Percentiles rank a stretch among this genome's conserved stretches.
phyloP scores from a whole-genome alignment of 2,113 vertebrate genomes.

The Chinchilla lanigera region DNA sequence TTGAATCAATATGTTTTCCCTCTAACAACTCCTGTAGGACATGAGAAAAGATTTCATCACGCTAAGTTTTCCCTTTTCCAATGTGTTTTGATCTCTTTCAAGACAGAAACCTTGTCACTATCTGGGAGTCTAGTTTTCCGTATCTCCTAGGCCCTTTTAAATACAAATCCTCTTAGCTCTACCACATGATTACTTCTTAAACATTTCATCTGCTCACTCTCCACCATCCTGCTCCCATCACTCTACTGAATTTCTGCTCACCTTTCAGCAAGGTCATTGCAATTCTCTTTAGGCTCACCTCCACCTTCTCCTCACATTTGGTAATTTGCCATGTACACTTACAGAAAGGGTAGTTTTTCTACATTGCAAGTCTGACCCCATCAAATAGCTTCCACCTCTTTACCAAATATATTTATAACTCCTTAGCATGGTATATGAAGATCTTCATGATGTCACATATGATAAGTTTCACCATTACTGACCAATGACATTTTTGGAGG shows the following conservation, averaged over 20 bases:
- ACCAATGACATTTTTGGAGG: background rate
- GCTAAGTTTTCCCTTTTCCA: background rate
- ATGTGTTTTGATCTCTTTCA: background rate
- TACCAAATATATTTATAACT: slow-evolving; percentile 4
- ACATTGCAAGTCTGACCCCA: background rate
- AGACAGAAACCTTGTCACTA: background rate
- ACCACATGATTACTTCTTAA: background rate
- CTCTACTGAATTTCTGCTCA: background rate
- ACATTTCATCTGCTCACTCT: background rate
- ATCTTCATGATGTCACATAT: background rate
- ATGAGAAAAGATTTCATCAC: slow-evolving; percentile 1
- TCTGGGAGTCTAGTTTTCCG: background rate
- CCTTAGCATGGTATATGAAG: background rate
- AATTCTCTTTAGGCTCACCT: background rate
- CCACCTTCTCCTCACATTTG: background rate
- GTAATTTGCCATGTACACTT: background rate
- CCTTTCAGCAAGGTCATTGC: background rate
- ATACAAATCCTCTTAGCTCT: background rate
- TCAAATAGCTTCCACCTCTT: background rate
- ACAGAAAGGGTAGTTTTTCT: background rate
- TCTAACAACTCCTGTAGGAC: background rate
- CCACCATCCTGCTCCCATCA: background rate
- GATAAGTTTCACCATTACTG: background rate
- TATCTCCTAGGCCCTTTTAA: background rate
- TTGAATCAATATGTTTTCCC: background rate